Base-by-base conservation (phyloP, 2,888 invertebrate genomes). In the Oeneis ivallda region DNA sequence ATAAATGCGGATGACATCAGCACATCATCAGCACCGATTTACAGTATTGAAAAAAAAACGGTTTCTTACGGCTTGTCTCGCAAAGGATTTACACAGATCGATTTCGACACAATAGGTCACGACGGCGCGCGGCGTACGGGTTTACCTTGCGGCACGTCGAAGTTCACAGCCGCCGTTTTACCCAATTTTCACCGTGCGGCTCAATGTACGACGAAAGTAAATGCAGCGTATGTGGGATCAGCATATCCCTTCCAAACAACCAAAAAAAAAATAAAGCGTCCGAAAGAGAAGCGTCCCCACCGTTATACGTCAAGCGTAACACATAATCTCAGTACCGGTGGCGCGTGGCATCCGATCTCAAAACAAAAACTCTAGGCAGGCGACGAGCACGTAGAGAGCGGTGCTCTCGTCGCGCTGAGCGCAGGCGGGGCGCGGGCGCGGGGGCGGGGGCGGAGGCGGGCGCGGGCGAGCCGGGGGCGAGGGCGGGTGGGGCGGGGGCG, bases 331-430 rank as follows among this genome's bases (percentile, higher is more conserved):
- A 87, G 88, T 89, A 89, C 89, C 91, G 86, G 84, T 82, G 86
- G 79, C 74, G 79, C 74, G 84, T 81, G 86, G 79, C 74, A 79
- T 75, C 78, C 69, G 72, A 60, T 71, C 13, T 89, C 87, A 92
- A 83, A 92, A 92, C 82, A 92, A 88, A 88, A 92, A 92, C 81
- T 92, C 92, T 83, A 92, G 90, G 83, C 92, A 92, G 88, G 92
- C 92, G 81, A 92, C 89, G 83, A 92, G 90, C 85, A 91, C 86
- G 86, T 84, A 87, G 80, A 92, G 87, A 76, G 91, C 89, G 72
- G 83, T 85, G 91, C 83, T 90, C 80, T 92, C 91, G 66, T 72
- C 74, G 72, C 81, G 81, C 69, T 81, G 75, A 75, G 76, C 74
- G 74, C 78, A 67, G 68, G 74, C 60, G 54, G 70, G 69, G 70